Base-by-base conservation (phyloP, 30 jellyfish, hydroid and myxozoan species). In the Cassiopea andromeda region DNA sequence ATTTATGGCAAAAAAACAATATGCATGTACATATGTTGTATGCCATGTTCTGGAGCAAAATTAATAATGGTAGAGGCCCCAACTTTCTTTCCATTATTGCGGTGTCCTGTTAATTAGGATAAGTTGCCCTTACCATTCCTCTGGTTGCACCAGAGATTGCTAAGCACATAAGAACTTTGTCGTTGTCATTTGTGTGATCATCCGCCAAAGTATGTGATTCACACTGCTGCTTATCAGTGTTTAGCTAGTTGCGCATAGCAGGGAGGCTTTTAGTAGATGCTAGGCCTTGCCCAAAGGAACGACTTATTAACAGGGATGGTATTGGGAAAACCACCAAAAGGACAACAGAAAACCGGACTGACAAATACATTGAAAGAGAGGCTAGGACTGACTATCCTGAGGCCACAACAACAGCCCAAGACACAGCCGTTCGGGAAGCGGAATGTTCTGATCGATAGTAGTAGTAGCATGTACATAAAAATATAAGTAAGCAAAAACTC, bases 21-120 rank as follows among this genome's bases (percentile, higher is more conserved):
- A 27, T 27, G 38, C 38, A 27, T 27, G 38, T 27, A 48, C 38
- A 13, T 73, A 75, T 75, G 72, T 75, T 75, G 73, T 38, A 8
- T 75, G 69, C 84, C 84, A 18, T 75, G 69, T 75, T 75, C 84
- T 75, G 84, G 17, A 48, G 84, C 68, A 58, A 58, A 7, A 58
- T 14, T 6, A 58, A 58, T 6, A 58, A 58, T 7, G 68, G 14
- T 58, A 58, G 68, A 58, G 68, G 68, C 68, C 68, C 13, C 68
- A 14, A 58, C 68, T 6, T 58, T 58, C 68, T 58, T 58, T 58
- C 68, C 8, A 58, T 58, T 14, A 58, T 58, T 0, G 68, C 68
- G 14, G 8, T 58, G 68, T 58, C 68, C 68, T 58, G 68, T 14
- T 58, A 58, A 58, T 6, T 27, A 58, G 68, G 68, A 0, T 58